Percentiles rank a stretch among this genome's conserved stretches.
Conservation (phyloP, 1,140 invertebrate species). For the Drosophila burlai region DNA sequence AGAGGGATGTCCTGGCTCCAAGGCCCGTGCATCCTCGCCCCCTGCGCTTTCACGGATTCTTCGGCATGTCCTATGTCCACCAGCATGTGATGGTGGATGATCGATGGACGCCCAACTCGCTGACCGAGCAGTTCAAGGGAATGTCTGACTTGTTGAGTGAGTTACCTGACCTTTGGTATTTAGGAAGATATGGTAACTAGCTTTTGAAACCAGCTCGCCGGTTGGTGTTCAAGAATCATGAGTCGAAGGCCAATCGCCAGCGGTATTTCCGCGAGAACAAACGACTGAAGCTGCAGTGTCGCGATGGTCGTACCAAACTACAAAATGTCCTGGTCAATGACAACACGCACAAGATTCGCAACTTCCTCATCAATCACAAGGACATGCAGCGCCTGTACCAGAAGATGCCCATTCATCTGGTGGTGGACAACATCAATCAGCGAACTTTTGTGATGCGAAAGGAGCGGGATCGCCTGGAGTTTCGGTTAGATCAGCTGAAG, state of each 20-base stretch:
- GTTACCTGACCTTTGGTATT: not conserved
- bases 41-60: slow-evolving; percentile 71
- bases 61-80: slow-evolving; percentile 68
- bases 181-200: not conserved
- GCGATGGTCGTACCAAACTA: slow-evolving; percentile 73
- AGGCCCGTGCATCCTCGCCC: slow-evolving; percentile 76
- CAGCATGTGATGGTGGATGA: slow-evolving; percentile 77
- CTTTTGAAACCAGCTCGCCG: slow-evolving; percentile 49
- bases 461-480: slow-evolving; percentile 74
- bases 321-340: slow-evolving; percentile 67
- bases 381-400: slow-evolving; percentile 79
- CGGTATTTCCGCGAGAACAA: slow-evolving; percentile 59
- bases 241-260: slow-evolving; percentile 67
- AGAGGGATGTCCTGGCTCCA: slow-evolving; percentile 61
- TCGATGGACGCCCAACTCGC: slow-evolving; percentile 68
- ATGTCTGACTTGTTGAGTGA: slow-evolving; percentile 78
- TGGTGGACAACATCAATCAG: slow-evolving; percentile 82
- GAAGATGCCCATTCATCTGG: slow-evolving; percentile 76
- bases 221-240: slow-evolving; percentile 65
- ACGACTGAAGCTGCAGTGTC: slow-evolving; percentile 69
- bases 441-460: slow-evolving; percentile 81
- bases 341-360: slow-evolving; percentile 68
- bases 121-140: slow-evolving; percentile 74
- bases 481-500: slow-evolving; percentile 64
- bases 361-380: slow-evolving; percentile 73